Conservation (phyloP, 2,113 vertebrate species). For the Electrona antarctica region DNA sequence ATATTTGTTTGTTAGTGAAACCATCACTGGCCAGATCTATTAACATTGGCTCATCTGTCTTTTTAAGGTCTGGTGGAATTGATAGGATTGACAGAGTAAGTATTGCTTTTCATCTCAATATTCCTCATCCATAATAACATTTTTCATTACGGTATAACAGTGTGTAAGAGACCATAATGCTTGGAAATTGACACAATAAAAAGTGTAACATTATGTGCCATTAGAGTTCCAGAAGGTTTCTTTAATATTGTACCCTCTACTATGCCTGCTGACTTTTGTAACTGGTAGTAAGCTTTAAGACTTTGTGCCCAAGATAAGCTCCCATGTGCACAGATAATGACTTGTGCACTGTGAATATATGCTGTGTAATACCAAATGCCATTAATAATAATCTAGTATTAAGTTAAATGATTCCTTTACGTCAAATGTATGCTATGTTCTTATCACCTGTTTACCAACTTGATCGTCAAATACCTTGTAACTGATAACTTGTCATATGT, state of each 20-base stretch:
- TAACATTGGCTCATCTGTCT: slow-evolving; percentile 21
- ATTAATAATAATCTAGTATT: background rate
- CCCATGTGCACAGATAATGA: background rate
- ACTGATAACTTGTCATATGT: background rate
- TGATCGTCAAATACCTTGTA: slow-evolving; percentile 4
- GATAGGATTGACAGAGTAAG: slow-evolving; percentile 66
- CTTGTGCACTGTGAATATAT: background rate
- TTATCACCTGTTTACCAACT: slow-evolving; percentile 2
- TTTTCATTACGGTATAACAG: background rate
- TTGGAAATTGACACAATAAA: background rate
- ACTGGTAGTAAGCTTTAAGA: slow-evolving; percentile 26
- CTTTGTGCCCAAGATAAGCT: slow-evolving; percentile 40
- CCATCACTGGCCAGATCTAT: background rate
- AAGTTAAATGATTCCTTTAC: background rate
- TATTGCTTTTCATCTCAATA: slow-evolving; percentile 26
- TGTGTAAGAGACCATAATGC: background rate
- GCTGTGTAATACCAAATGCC: background rate
- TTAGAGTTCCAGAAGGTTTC: background rate
- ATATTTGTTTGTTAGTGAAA: background rate
- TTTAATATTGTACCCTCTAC: background rate
- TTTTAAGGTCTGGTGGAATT: slow-evolving; percentile 52
- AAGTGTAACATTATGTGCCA: background rate
- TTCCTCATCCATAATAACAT: background rate
- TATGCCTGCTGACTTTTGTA: slow-evolving; percentile 32
- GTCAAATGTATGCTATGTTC: background rate